Percentiles rank a stretch among this genome's conserved stretches.
Conservation (phyloP, 2,113 vertebrate species). For the Rana temporaria region DNA sequence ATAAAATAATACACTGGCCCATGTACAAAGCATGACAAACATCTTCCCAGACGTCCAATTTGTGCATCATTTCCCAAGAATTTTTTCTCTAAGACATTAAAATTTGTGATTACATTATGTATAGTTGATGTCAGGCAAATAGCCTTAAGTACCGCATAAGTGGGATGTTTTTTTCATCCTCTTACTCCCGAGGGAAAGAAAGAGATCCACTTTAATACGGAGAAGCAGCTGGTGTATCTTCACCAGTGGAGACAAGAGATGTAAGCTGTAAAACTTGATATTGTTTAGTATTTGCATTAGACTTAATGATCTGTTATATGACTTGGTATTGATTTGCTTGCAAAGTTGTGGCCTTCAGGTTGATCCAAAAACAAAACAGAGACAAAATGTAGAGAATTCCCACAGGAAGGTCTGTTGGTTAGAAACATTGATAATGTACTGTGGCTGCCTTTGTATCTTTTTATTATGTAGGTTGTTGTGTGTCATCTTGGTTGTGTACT, state of each 20-base stretch:
- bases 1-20: not conserved
- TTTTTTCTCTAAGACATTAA: not conserved
- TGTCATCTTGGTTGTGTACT: too few relatives aligned
- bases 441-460: too few relatives aligned
- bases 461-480: too few relatives aligned
- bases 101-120: not conserved
- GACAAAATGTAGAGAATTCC: conserved; percentile 3
- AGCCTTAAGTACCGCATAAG: conserved; percentile 28
- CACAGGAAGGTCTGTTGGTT: not conserved
- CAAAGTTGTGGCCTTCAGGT: conserved; percentile 21
- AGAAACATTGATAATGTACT: not conserved
- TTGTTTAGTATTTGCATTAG: conserved; percentile 33
- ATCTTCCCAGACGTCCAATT: not conserved
- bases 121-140: conserved; percentile 2
- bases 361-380: conserved; percentile 23
- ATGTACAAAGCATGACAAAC: too few relatives aligned
- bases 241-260: conserved; percentile 1
- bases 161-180: conserved; percentile 1
- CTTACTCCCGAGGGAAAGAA: not conserved
- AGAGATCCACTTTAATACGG: not conserved
- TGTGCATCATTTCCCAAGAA: not conserved
- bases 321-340: conserved; percentile 40
- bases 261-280: conserved; percentile 29
- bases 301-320: conserved; percentile 40
- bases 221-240: conserved; percentile 14